phyloP scores from a whole-genome alignment of 2,888 invertebrate genomes.

The Diloba caeruleocephala region DNA sequence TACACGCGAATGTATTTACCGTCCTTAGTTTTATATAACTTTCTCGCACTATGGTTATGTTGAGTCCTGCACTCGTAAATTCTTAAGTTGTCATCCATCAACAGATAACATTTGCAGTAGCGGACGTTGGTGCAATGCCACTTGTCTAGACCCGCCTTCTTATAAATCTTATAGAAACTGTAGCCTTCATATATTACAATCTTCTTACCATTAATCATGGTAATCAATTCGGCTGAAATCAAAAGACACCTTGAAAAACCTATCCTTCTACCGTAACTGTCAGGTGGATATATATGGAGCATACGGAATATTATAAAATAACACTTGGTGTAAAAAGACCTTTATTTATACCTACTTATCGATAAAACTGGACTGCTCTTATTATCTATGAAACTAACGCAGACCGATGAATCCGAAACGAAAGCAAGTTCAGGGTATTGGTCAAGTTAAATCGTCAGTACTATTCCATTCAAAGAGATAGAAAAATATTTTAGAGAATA shows the following conservation, averaged over 20 bases:
- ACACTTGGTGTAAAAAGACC: too few species aligned
- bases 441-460: too few species aligned
- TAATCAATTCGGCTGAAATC: constrained; percentile 40
- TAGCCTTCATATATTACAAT: constrained; percentile 15
- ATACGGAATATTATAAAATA: too few species aligned
- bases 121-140: constrained; percentile 15
- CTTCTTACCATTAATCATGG: constrained; percentile 51
- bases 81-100: constrained; percentile 1
- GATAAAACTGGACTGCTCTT: too few species aligned
- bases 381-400: too few species aligned
- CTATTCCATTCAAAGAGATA: too few species aligned
- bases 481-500: too few species aligned
- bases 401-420: too few species aligned
- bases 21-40: constrained; percentile 30
- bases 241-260: not conserved
- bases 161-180: constrained; percentile 12
- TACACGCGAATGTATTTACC: constrained; percentile 52
- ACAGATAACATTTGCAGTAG: constrained; percentile 13
- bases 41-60: constrained; percentile 49
- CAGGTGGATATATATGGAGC: too few species aligned
- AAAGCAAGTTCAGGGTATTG: too few species aligned
- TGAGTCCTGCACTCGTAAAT: constrained; percentile 4
- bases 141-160: constrained; percentile 4
- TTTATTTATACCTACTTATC: too few species aligned
- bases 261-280: too few species aligned